A percentile compares a stretch with the other conserved stretches of the same genome.
Conservation (phyloP, 2,888 invertebrate species). For the Mythimna lalbum region DNA sequence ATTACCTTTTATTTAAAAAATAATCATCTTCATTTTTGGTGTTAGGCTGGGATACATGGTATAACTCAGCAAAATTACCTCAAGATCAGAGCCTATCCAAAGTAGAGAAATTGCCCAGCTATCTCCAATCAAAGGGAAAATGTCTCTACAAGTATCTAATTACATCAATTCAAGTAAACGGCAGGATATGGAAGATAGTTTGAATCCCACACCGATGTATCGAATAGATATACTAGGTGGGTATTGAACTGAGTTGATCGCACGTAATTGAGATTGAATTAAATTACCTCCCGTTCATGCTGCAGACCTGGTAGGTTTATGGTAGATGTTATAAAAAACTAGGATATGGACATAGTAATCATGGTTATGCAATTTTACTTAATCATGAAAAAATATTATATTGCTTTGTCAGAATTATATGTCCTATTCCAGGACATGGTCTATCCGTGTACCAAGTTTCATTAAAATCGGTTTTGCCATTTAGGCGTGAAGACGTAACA, state of each 20-base stretch:
- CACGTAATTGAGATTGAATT: constrained; percentile 59
- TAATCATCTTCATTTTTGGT: no score
- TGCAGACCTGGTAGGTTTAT: constrained; percentile 52
- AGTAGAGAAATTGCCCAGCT: neutral
- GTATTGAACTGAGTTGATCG: constrained; percentile 62
- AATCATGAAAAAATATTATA: no score
- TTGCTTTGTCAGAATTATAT: no score
- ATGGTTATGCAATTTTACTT: no score
- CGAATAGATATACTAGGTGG: constrained; percentile 60
- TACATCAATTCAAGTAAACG: constrained; percentile 6
- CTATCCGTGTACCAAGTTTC: no score
- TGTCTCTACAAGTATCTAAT: neutral
- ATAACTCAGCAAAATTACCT: no score
- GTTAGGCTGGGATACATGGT: no score
- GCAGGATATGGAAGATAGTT: neutral
- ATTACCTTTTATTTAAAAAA: no score
- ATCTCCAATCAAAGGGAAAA: constrained; percentile 1
- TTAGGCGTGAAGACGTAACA: no score
- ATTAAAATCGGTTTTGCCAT: no score
- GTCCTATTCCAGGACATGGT: no score
- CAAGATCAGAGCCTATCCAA: no score
- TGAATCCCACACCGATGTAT: constrained; percentile 7
- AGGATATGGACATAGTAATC: neutral
- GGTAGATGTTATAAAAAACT: constrained; percentile 2
- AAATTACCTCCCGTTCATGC: constrained; percentile 74